A percentile compares a stretch with the other conserved stretches of the same genome.
Evolutionary conservation across 2,113 vertebrate species (phyloP).

Genomic region (Pycnonotus jocosus): DNA sequence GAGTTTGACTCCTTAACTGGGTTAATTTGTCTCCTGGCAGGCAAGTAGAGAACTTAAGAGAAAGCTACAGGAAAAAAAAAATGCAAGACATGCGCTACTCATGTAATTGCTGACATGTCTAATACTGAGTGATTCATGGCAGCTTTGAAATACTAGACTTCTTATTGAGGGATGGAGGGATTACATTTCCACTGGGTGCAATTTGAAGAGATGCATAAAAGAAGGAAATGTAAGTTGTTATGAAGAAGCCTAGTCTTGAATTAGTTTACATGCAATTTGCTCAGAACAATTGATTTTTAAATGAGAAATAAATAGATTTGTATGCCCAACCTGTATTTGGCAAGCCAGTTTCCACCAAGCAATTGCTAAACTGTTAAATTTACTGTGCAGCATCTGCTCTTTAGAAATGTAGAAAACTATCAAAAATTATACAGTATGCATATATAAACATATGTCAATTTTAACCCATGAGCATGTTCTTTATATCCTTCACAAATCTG

Average conservation of each 20-base stretch:
- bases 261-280: background rate
- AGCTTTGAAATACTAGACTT: background rate
- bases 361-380: background rate
- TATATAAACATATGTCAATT: background rate
- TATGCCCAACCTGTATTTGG: background rate
- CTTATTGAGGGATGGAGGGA: background rate
- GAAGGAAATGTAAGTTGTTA: background rate
- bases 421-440: background rate
- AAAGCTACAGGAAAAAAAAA: background rate
- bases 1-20: background rate
- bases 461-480: background rate
- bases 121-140: background rate
- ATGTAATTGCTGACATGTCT: background rate
- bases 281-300: background rate
- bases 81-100: background rate
- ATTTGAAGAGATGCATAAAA: background rate
- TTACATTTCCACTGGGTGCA: slow-evolving; percentile 5
- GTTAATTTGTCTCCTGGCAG: slow-evolving; percentile 4
- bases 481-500: background rate
- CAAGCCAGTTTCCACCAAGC: background rate
- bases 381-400: background rate
- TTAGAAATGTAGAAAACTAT: background rate
- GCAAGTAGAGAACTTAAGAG: background rate
- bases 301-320: background rate
- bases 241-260: background rate